Evolutionary conservation across 2,113 vertebrate genomes (phyloP).

Genomic region (Caranx melampygus): DNA sequence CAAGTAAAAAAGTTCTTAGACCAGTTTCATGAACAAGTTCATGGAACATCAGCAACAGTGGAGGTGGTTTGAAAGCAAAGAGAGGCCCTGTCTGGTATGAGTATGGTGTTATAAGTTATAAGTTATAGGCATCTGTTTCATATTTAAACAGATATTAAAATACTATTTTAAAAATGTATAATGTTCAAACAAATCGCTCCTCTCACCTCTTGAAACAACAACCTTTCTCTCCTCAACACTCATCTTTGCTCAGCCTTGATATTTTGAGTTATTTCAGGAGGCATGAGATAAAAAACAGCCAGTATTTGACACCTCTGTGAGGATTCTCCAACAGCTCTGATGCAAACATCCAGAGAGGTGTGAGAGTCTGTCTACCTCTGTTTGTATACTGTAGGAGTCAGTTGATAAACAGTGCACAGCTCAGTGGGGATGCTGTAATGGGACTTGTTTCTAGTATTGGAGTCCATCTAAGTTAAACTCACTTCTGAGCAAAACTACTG

Average conservation of each 20-base stretch:
- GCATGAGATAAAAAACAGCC: not conserved
- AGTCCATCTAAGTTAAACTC: not conserved
- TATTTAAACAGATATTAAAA: too few species aligned
- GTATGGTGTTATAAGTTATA: too few species aligned
- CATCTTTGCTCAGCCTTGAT: not conserved
- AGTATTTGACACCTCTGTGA: constrained; percentile 50
- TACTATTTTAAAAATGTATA: not conserved
- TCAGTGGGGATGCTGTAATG: not conserved
- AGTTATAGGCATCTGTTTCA: too few species aligned
- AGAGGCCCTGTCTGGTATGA: too few species aligned
- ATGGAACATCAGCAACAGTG: too few species aligned
- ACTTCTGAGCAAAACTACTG: too few species aligned
- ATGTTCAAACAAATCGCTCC: not conserved
- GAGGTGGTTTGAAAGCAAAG: too few species aligned
- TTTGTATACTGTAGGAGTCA: not conserved
- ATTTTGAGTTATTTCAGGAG: not conserved
- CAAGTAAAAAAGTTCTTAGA: too few species aligned
- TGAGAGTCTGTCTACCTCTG: constrained; percentile 17
- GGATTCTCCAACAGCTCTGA: constrained; percentile 36
- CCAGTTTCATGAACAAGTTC: too few species aligned
- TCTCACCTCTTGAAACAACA: not conserved
- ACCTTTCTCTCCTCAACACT: not conserved
- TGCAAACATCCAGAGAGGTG: constrained; percentile 31
- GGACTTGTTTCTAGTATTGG: not conserved
- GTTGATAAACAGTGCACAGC: not conserved